These are phyloP conservation scores for Scalopus aquaticus DNA, from an alignment of 2,113 vertebrate genomes.

Conservation along the genomic window DNA sequence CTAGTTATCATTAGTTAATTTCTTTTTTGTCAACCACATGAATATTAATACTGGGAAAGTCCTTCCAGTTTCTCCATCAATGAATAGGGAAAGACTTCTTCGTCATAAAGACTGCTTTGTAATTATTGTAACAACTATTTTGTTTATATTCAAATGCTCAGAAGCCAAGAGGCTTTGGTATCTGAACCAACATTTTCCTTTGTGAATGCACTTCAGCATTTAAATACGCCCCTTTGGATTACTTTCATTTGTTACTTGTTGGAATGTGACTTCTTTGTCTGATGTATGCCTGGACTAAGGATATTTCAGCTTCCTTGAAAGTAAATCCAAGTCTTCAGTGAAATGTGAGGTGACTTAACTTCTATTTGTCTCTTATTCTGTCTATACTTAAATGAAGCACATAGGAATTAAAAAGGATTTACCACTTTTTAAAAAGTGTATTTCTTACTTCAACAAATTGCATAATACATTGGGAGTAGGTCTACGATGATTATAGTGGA, in stretches of 20 bases:
- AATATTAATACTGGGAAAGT: background rate
- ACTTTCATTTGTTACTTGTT: background rate
- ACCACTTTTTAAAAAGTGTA: background rate
- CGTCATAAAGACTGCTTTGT: background rate
- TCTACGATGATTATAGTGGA: background rate
- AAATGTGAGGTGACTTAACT: background rate
- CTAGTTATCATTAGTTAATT: background rate
- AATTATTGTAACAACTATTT: background rate
- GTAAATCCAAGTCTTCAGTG: background rate
- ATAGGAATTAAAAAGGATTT: background rate
- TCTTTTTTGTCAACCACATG: background rate
- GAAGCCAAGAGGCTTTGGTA: background rate
- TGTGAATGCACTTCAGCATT: background rate
- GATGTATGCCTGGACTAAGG: background rate
- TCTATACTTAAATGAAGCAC: background rate
- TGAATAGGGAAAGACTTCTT: background rate
- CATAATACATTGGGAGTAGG: background rate
- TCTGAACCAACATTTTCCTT: background rate
- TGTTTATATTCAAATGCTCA: background rate
- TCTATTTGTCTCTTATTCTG: background rate
- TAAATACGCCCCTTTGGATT: background rate
- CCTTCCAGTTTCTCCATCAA: background rate
- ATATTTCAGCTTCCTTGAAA: slow-evolving; percentile 28
- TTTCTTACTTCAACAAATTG: slow-evolving; percentile 7
- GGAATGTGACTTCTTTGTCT: background rate